These are phyloP conservation scores for Syrphus vitripennis DNA, from an alignment of 2,888 invertebrate species.

Conservation along the genomic window DNA sequence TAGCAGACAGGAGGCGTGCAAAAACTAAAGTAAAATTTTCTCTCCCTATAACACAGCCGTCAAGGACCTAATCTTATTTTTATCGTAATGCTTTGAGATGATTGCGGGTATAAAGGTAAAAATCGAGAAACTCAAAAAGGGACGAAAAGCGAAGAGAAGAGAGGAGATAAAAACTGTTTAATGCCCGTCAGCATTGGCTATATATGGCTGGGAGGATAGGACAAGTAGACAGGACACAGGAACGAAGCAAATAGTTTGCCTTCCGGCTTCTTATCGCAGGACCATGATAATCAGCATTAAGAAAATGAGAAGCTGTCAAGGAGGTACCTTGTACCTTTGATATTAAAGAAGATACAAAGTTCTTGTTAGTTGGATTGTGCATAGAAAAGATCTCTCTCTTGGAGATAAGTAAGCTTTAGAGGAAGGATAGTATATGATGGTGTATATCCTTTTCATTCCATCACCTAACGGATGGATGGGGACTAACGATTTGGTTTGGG, in stretches of 20 bases:
- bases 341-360: background rate
- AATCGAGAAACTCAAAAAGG: conserved; percentile 45
- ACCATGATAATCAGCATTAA: conserved; percentile 55
- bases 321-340: conserved; percentile 24
- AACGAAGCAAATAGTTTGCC: conserved; percentile 14
- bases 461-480: conserved; percentile 14
- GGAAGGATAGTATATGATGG: background rate
- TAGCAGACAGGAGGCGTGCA: background rate
- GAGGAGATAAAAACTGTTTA: conserved; percentile 11
- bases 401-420: background rate
- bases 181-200: background rate
- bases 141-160: too few species aligned
- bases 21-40: conserved; percentile 30
- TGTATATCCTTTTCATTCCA: conserved; percentile 14
- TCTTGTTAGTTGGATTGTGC: background rate
- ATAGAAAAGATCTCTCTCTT: background rate
- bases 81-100: conserved; percentile 62
- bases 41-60: conserved; percentile 26
- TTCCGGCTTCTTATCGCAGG: conserved; percentile 15
- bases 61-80: conserved; percentile 64
- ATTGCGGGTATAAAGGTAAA: conserved; percentile 62
- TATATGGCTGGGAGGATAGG: background rate
- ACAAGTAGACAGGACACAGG: background rate
- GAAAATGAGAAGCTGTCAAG: conserved; percentile 38
- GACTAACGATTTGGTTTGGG: background rate